Percentiles rank a stretch among this genome's conserved stretches.
Evolutionary conservation across 1,140 invertebrate genomes (phyloP).

Genomic region (Metopolophium dirhodum): DNA sequence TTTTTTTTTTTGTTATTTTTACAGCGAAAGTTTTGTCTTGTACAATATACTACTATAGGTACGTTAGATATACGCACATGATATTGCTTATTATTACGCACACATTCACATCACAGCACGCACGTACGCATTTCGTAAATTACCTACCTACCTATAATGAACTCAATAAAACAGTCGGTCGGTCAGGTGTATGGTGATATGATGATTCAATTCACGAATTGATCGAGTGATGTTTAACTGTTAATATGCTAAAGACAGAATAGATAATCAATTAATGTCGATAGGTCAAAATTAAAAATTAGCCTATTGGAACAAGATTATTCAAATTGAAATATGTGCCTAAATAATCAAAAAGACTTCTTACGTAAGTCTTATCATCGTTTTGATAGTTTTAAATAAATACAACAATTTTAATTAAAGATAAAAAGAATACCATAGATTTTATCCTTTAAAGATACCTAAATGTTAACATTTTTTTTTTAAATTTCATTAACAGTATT

Average conservation of each 20-base stretch:
- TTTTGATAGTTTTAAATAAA: neutral
- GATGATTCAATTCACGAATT: neutral
- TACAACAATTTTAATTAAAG: neutral
- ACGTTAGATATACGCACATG: neutral
- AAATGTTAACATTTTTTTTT: too few relatives aligned
- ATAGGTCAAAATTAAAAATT: conserved; percentile 14
- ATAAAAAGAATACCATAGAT: neutral
- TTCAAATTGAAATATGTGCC: neutral
- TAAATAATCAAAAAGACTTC: neutral
- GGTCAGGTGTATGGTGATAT: neutral
- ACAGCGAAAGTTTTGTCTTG: neutral
- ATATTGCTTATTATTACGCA: neutral
- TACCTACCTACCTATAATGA: neutral
- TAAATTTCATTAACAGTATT: too few relatives aligned
- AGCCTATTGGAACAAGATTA: neutral
- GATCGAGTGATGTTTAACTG: neutral
- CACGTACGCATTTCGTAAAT: neutral
- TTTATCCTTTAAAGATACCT: neutral
- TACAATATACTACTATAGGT: neutral
- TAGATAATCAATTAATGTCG: neutral
- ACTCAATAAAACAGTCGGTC: too few relatives aligned
- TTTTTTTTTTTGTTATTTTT: neutral
- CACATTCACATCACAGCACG: too few relatives aligned
- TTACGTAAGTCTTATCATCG: neutral
- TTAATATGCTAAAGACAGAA: neutral